Conservation (phyloP, 2,888 invertebrate genomes). For the Andrena praecox region DNA sequence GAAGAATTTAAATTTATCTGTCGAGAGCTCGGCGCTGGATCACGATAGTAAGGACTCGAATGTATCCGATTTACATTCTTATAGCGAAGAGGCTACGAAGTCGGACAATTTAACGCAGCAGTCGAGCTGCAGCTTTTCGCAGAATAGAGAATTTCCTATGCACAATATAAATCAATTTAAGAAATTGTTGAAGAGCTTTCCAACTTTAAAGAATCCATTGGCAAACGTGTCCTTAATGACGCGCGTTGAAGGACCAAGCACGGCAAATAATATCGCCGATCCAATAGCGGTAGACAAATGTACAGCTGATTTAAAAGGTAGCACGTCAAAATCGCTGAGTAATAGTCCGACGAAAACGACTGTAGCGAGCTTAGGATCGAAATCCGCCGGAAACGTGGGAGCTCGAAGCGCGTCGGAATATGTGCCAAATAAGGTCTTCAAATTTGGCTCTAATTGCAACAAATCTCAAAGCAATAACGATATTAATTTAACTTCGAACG, state of each 20-base stretch:
- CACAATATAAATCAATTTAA: slow-evolving; percentile 40
- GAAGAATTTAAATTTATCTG: slow-evolving; percentile 88
- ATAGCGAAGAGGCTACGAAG: slow-evolving; percentile 30
- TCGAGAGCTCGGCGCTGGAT: slow-evolving; percentile 57
- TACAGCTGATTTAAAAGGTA: slow-evolving; percentile 53
- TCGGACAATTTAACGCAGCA: slow-evolving; percentile 8
- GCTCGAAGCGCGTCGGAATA: slow-evolving; percentile 33
- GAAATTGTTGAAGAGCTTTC: slow-evolving; percentile 29
- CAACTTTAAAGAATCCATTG: slow-evolving; percentile 27
- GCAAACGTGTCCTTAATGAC: slow-evolving; percentile 20
- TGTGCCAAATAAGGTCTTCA: slow-evolving; percentile 64
- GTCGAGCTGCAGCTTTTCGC: slow-evolving; percentile 28
- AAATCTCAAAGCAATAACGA: slow-evolving; percentile 56
- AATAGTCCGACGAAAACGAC: slow-evolving; percentile 78
- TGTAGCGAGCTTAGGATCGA: slow-evolving; percentile 68
- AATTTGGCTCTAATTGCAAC: slow-evolving; percentile 39
- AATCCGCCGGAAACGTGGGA: slow-evolving; percentile 38
- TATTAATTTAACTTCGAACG: slow-evolving; percentile 38
- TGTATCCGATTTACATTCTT: slow-evolving; percentile 34
- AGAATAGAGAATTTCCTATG: slow-evolving; percentile 29
- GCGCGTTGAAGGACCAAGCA: slow-evolving; percentile 14
- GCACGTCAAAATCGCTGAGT: slow-evolving; percentile 78
- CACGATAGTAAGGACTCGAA: slow-evolving; percentile 35
- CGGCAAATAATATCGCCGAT: slow-evolving; percentile 5
- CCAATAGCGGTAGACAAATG: slow-evolving; percentile 15